These are phyloP conservation scores for Xanthorhoe spadicearia DNA, from an alignment of 2,888 invertebrate genomes.

Conservation along the genomic window DNA sequence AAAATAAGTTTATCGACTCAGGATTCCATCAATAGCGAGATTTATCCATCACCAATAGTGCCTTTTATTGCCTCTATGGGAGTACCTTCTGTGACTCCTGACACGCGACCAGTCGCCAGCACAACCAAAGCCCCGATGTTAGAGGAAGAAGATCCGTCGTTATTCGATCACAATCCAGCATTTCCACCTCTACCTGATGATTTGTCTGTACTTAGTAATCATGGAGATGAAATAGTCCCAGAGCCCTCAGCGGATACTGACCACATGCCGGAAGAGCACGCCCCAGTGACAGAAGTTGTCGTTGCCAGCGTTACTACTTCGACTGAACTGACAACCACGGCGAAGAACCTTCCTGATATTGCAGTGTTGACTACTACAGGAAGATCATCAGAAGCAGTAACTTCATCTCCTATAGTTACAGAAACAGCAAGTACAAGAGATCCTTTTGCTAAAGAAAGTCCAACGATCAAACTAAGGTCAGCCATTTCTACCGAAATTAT, in stretches of 20 bases:
- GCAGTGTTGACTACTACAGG: slow-evolving; percentile 52
- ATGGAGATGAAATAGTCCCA: slow-evolving; percentile 71
- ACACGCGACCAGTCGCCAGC: slow-evolving; percentile 51
- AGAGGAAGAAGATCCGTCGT: slow-evolving; percentile 71
- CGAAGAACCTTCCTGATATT: slow-evolving; percentile 48
- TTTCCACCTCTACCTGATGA: slow-evolving; percentile 80
- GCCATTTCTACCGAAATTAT: slow-evolving; percentile 73
- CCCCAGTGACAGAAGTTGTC: slow-evolving; percentile 55
- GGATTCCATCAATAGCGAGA: slow-evolving; percentile 67
- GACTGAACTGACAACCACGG: slow-evolving; percentile 53
- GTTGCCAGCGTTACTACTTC: slow-evolving; percentile 52
- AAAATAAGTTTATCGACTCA: slow-evolving; percentile 74
- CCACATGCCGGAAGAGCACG: slow-evolving; percentile 49
- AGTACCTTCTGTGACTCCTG: slow-evolving; percentile 50
- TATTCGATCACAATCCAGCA: slow-evolving; percentile 75
- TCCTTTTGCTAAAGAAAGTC: slow-evolving; percentile 57
- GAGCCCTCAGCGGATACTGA: slow-evolving; percentile 66
- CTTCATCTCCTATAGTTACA: slow-evolving; percentile 47
- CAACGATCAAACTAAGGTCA: slow-evolving; percentile 71
- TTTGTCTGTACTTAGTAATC: slow-evolving; percentile 69
- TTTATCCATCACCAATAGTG: slow-evolving; percentile 60
- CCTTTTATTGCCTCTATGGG: slow-evolving; percentile 65
- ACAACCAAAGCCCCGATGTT: slow-evolving; percentile 66
- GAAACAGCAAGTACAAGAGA: slow-evolving; percentile 48
- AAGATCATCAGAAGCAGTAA: slow-evolving; percentile 45